Evolutionary conservation across 2,888 invertebrate genomes (phyloP), one percentile per base, ranked within the genome.

Genomic region (Nomada fucata): DNA sequence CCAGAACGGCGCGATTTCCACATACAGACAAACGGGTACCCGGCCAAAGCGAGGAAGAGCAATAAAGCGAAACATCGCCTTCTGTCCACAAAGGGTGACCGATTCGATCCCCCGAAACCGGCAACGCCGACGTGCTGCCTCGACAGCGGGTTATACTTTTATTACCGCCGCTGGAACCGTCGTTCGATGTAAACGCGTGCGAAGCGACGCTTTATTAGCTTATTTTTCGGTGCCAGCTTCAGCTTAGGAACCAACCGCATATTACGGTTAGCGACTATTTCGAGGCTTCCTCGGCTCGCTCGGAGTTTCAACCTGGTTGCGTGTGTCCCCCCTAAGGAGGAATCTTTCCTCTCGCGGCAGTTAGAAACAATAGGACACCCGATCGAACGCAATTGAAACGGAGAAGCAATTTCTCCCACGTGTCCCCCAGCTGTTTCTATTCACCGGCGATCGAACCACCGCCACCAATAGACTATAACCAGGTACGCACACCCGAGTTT

Each of bases 201-300:
- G 87, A 87, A 86, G 84, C 79, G 81, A 29, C 70, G 82, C 72
- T 91, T 91, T 91, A 91, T 91, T 90, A 86, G 91, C 91, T 91
- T 91, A 91, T 91, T 91, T 91, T 89, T 81, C 88, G 86, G 84
- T 36, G 83, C 84, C 79, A 79, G 82, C 86, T 36, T 18, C 55
- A 20, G 47, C 15, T 85, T 80, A 78, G 81, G 69, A 78, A 86
- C 80, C 72, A 88, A 86, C 87, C 83, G 76, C 86, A 85, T 71
- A 63, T 74, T 64, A 74, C 75, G 53, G 59, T 26, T 26, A 79
- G 76, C 75, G 82, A 77, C 85, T 80, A 76, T 80, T 74, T 81
- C 75, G 68, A 70, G 65, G 67, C 55, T 53, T 52, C 60, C 36
- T n/a, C 3, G 60, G 65, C 18, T 52, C 7, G 47, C 50, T 42